These are phyloP conservation scores for Oceanodroma leucorhoa DNA, from an alignment of 2,797 vertebrate species.

Conservation along the genomic window DNA sequence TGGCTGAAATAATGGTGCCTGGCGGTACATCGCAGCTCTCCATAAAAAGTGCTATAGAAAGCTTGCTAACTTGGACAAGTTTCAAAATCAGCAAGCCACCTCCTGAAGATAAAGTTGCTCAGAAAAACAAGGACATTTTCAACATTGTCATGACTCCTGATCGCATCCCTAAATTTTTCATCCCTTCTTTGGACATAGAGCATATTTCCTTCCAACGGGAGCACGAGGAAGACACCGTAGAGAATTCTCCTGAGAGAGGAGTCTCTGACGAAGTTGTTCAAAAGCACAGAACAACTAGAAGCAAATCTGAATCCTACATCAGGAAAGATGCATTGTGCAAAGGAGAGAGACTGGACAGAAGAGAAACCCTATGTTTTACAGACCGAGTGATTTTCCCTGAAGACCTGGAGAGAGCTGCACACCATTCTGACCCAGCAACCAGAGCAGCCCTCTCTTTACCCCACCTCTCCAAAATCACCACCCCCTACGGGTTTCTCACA, in stretches of 20 bases:
- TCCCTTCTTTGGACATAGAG: slow-evolving; percentile 57
- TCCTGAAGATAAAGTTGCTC: slow-evolving; percentile 15
- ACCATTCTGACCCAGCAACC: slow-evolving; percentile 75
- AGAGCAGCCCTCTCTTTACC: slow-evolving; percentile 80
- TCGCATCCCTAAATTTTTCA: slow-evolving; percentile 70
- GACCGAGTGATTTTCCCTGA: neutral
- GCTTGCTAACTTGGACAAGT: slow-evolving; percentile 45
- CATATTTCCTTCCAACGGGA: slow-evolving; percentile 11
- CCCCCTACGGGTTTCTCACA: slow-evolving; percentile 73
- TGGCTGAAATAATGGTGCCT: slow-evolving; percentile 50
- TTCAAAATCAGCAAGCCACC: slow-evolving; percentile 32
- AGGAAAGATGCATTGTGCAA: neutral
- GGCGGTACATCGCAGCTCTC: slow-evolving; percentile 10
- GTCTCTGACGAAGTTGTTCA: neutral
- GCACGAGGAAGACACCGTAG: neutral
- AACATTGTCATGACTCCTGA: slow-evolving; percentile 66
- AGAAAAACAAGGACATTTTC: slow-evolving; percentile 64
- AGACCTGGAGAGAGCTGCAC: slow-evolving; percentile 10
- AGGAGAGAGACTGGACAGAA: slow-evolving; percentile 3
- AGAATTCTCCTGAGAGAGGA: neutral
- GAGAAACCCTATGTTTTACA: neutral
- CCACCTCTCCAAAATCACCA: slow-evolving; percentile 78
- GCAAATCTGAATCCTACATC: slow-evolving; percentile 42
- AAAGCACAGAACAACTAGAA: slow-evolving; percentile 12
- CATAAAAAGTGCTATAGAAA: slow-evolving; percentile 48